Evolutionary conservation across 1,140 invertebrate genomes (phyloP).

Genomic region (Diploscapter pachys): DNA sequence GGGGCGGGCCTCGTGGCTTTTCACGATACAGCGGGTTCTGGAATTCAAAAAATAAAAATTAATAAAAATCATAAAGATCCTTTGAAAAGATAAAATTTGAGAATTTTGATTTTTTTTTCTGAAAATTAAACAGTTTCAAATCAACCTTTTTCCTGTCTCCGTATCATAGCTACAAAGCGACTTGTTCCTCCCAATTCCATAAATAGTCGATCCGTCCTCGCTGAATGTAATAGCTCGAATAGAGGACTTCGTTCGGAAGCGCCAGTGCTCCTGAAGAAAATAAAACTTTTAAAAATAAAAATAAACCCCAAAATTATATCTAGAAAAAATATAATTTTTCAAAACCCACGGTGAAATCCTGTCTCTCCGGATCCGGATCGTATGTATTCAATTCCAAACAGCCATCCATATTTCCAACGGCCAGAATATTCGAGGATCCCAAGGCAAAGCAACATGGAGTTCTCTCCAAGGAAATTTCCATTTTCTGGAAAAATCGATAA

Average conservation of each 20-base stretch:
- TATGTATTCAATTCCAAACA: too few species aligned
- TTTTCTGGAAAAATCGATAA: too few species aligned
- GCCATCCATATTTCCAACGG: too few species aligned
- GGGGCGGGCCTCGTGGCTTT: neutral
- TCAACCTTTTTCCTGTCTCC: constrained; percentile 26
- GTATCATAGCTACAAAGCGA: constrained; percentile 23
- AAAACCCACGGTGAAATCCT: too few species aligned
- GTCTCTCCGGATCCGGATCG: too few species aligned
- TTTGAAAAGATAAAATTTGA: too few species aligned
- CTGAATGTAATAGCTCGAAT: constrained; percentile 18
- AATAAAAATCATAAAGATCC: neutral
- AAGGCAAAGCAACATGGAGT: too few species aligned
- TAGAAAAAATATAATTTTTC: too few species aligned
- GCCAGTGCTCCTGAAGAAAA: constrained; percentile 13
- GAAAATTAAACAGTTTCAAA: neutral
- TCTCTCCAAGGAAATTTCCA: too few species aligned
- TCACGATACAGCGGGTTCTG: constrained; percentile 24
- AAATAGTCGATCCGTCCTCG: neutral
- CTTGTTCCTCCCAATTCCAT: constrained; percentile 12
- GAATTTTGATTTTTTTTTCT: too few species aligned
- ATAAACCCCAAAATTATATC: neutral
- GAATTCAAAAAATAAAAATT: neutral
- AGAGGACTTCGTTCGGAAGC: constrained; percentile 19
- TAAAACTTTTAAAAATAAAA: constrained; percentile 1
- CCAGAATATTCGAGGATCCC: too few species aligned